Conservation (phyloP, 2,113 vertebrate genomes). For the Antennarius striatus region DNA sequence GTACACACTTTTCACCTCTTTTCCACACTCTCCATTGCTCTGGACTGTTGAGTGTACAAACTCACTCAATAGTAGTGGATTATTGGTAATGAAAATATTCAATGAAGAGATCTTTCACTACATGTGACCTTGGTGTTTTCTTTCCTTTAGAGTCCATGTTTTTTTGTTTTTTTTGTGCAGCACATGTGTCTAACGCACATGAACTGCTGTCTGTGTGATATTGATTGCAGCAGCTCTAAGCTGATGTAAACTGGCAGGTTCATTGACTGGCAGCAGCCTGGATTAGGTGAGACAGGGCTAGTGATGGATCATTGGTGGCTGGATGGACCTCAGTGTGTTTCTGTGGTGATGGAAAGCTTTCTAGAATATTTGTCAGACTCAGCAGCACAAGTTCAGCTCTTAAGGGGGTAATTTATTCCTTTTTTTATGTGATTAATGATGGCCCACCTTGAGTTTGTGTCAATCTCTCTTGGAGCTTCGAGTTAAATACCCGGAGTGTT, state of each 20-base stretch:
- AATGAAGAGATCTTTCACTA: neutral
- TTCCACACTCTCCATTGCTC: too few relatives aligned
- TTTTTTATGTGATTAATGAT: neutral
- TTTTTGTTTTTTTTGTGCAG: neutral
- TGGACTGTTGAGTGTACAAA: too few relatives aligned
- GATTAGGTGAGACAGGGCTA: neutral
- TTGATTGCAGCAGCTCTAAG: slow-evolving; percentile 1
- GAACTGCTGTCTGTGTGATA: neutral
- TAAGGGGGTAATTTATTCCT: neutral
- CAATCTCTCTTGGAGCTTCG: neutral
- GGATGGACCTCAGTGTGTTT: neutral
- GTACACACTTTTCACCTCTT: too few relatives aligned
- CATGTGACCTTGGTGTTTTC: neutral
- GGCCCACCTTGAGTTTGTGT: neutral
- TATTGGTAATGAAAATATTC: too few relatives aligned
- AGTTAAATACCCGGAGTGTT: neutral
- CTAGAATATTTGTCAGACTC: neutral
- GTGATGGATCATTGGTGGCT: neutral
- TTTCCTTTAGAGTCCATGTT: neutral
- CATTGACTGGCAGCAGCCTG: slow-evolving; percentile 12
- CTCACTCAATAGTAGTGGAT: too few relatives aligned
- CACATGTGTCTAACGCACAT: neutral
- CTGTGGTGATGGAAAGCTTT: neutral
- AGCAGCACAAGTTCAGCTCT: neutral
- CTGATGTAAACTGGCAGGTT: slow-evolving; percentile 9